Base-by-base conservation (phyloP, 2,888 invertebrate genomes). In the Calameuta pallipes region DNA sequence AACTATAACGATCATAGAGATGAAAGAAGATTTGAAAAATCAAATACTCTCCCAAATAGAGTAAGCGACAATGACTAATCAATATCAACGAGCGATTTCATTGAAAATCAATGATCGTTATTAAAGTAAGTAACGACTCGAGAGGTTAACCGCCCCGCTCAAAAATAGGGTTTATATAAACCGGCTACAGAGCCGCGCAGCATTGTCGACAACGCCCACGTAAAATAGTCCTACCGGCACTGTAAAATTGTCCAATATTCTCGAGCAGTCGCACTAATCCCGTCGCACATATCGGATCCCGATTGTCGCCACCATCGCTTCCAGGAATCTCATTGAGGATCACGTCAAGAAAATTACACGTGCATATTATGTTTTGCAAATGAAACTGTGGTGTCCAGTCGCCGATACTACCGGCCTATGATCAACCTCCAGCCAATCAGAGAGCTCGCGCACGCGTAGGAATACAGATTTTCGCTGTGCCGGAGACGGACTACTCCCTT, bases 401-500 rank as follows among this genome's bases (percentile, higher is more conserved):
- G 56, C 56, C 23, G 56, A 23, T 56, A 71, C 11, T 11, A 34
- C 71, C 31, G 34, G 71, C 71, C 31, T 12, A 56, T 56, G 56
- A 56, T 23, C 56, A 56, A 56, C 23, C 56, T 56, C 23, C 23
- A 56, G 34, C 76, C 79, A 76, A 79, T 76, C 73, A 56, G 36
- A 30, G 3, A 31, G 78, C 80, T 86, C 85, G 87, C 87, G 86
- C 81, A 85, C 85, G 87, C 86, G 89, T 84, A 87, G 84, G 84
- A 82, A 87, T 88, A 87, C 87, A 86, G 81, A 78, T 76, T 80
- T 85, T 83, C 83, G 74, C 36, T 13, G 74, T 34, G 30, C 35
- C 68, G 88, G 89, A 90, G 89, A 90, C 56, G 56, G 56, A 56
- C 56, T 87, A 88, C 91, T 90, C 90, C 90, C 90, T 90, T 90